Evolutionary conservation across 2,797 vertebrate genomes (phyloP), one percentile per base, ranked within the genome.

Genomic region (Monodelphis domestica): DNA sequence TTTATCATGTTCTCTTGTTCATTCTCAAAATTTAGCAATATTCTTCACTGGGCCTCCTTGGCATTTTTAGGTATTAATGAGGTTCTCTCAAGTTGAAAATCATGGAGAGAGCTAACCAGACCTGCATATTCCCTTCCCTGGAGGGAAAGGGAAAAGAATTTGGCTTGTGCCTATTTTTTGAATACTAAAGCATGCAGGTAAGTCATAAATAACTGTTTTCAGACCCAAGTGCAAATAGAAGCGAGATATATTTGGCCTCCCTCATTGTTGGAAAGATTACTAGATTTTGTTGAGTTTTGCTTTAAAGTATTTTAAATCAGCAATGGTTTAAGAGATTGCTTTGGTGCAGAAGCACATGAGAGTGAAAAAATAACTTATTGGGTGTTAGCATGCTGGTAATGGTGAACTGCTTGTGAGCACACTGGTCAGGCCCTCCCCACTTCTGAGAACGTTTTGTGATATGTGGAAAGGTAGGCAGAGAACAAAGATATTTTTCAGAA

Each of bases 281-380:
- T 94, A n/a, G 93, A 26, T 54, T 14, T 56, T 54, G 30, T 54
- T 91, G 56, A 38, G 45, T 90, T 91, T 55, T 70, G 94, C 63
- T 95, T 92, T 91, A 95, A 95, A 95, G 92, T 96, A 94, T 96
- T 90, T 78, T 96, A 97, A 97, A 95, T 97, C 96, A 95, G 92
- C 97, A 97, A 96, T 97, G 94, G 95, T 96, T 97, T 92, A 94
- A 97, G 97, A 96, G 95, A 98, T 97, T 97, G 95, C 96, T 97
- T 96, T 97, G 92, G 90, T 97, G 95, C 96, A 53, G 53, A 96
- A 96, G 96, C 96, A 87, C 95, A 95, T 84, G 10, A 28, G 50
- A 89, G 1, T 87, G 90, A 97, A 94, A 88, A 54, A 93, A 95
- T 63, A 50, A 90, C 92, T 70, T 89, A 93, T 51, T 92, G 88